Evolutionary conservation across 2,888 invertebrate genomes (phyloP).

Genomic region (Pyrrhia umbra): DNA sequence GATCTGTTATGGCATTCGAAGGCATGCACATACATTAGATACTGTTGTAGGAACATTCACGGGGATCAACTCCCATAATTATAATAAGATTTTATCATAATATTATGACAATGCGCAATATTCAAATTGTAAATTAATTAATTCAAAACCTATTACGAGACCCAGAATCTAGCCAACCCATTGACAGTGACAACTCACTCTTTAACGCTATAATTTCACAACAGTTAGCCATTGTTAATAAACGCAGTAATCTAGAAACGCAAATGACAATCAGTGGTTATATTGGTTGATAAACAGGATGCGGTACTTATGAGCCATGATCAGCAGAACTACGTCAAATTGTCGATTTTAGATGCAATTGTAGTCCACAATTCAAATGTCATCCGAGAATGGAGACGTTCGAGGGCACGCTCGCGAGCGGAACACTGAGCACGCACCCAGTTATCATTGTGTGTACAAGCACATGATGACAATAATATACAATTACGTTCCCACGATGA

Average conservation of each 20-base stretch:
- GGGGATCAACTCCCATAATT: too few species aligned
- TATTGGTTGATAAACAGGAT: constrained; percentile 76
- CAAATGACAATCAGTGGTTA: constrained; percentile 64
- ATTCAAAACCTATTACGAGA: neutral
- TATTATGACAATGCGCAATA: neutral
- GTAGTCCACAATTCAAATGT: constrained; percentile 65
- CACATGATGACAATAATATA: constrained; percentile 25
- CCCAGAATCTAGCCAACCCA: neutral
- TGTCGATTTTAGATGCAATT: constrained; percentile 73
- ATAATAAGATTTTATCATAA: neutral
- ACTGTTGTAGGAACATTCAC: neutral
- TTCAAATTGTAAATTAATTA: neutral
- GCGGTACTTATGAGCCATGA: constrained; percentile 76
- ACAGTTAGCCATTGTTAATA: constrained; percentile 58
- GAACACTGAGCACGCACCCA: constrained; percentile 47
- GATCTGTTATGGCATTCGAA: neutral
- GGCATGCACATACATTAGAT: neutral
- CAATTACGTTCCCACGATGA: constrained; percentile 54
- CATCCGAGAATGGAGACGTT: constrained; percentile 69
- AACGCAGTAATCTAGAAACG: constrained; percentile 56
- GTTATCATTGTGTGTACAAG: constrained; percentile 36
- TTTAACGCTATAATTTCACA: constrained; percentile 29
- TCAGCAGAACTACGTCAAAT: constrained; percentile 76
- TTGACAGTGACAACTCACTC: constrained; percentile 5
- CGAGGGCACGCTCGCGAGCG: constrained; percentile 61